Conservation (phyloP, 2,888 invertebrate genomes). For the Ferrisia virgata region DNA sequence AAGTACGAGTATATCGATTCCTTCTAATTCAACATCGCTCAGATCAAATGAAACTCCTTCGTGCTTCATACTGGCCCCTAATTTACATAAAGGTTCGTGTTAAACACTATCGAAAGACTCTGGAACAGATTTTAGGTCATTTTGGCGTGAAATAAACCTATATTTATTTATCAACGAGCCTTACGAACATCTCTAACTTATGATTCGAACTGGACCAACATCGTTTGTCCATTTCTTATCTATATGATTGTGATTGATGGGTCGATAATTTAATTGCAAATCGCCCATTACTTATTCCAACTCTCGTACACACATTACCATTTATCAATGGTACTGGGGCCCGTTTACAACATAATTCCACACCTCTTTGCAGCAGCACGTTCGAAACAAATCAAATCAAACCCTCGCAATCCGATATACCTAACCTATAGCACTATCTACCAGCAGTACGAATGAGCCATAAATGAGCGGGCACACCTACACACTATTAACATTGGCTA, state of each 20-base stretch:
- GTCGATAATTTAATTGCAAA: neutral
- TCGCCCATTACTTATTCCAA: neutral
- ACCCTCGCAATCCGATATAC: neutral
- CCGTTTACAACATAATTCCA: neutral
- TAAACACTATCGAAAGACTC: too few species aligned
- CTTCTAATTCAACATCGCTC: too few species aligned
- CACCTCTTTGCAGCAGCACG: neutral
- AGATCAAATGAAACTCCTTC: too few species aligned
- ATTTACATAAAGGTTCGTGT: too few species aligned
- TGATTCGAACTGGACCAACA: neutral
- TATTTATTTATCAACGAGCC: too few species aligned
- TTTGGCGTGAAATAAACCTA: too few species aligned
- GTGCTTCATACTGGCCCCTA: too few species aligned
- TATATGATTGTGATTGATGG: neutral
- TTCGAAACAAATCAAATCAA: neutral
- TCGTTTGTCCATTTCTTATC: neutral
- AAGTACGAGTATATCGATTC: too few species aligned
- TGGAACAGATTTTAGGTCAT: too few species aligned
- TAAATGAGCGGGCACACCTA: neutral
- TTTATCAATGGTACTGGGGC: too few species aligned
- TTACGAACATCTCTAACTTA: too few species aligned
- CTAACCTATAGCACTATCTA: neutral
- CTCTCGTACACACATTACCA: neutral
- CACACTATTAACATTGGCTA: neutral
- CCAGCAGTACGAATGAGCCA: neutral